phyloP scores from a whole-genome alignment of 2,888 invertebrate species.

The Tanaodytes sp. region DNA sequence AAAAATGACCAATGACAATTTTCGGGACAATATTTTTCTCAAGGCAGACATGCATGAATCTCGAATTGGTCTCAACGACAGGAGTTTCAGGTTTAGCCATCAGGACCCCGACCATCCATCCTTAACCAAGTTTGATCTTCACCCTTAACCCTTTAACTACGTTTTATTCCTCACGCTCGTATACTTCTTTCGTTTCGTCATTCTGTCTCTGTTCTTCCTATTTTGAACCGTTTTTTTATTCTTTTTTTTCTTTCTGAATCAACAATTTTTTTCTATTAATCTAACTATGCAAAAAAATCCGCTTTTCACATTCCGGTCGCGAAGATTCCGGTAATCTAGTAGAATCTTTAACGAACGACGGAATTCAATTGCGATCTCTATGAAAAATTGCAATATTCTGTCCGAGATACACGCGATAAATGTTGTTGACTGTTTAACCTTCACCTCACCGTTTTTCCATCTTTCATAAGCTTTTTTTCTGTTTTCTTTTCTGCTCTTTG shows the following conservation, averaged over 20 bases:
- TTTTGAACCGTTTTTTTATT: conserved; percentile 1
- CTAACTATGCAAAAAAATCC: background rate
- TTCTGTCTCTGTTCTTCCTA: conserved; percentile 13
- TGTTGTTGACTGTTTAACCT: too few relatives aligned
- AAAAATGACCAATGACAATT: too few relatives aligned
- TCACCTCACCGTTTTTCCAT: too few relatives aligned
- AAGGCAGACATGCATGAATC: conserved; percentile 52
- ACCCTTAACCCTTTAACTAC: too few relatives aligned
- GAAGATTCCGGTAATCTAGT: too few relatives aligned
- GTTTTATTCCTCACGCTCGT: too few relatives aligned
- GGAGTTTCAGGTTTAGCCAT: conserved; percentile 29
- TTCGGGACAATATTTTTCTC: conserved; percentile 58
- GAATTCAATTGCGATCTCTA: too few relatives aligned
- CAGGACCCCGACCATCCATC: conserved; percentile 17
- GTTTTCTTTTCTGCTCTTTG: conserved; percentile 6
- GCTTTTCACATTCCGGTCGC: too few relatives aligned
- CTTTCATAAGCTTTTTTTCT: conserved; percentile 12
- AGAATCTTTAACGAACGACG: too few relatives aligned
- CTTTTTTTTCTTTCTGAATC: background rate
- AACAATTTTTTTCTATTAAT: background rate
- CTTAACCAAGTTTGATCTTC: conserved; percentile 38
- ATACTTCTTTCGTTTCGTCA: conserved; percentile 30
- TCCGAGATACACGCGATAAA: too few relatives aligned
- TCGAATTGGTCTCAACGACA: conserved; percentile 47
- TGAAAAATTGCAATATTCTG: too few relatives aligned